Conservation (phyloP, 2,797 vertebrate species). For the Gorsachius magnificus region DNA sequence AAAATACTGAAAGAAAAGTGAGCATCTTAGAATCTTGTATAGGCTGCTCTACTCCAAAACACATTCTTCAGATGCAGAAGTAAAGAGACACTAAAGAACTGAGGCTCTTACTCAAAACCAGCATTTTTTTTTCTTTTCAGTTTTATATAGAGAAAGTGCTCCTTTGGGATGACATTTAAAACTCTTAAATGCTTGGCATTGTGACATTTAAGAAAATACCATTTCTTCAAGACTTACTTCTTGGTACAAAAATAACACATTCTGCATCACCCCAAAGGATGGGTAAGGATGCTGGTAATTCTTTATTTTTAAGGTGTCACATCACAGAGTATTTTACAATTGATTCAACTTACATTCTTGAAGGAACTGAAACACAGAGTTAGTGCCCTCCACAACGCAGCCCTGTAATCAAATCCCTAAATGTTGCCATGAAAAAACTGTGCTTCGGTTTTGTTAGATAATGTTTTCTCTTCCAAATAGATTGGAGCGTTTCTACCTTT, state of each 20-base stretch:
- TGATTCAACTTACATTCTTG: neutral
- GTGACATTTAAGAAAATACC: constrained; percentile 67
- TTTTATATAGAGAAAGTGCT: constrained; percentile 24
- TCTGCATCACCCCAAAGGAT: neutral
- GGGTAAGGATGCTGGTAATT: neutral
- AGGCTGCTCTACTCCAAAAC: neutral
- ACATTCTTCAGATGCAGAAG: neutral
- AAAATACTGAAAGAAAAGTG: neutral
- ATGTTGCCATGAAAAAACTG: neutral
- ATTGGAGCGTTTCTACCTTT: neutral
- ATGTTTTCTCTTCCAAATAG: neutral
- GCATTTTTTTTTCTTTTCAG: neutral
- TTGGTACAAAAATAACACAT: constrained; percentile 10
- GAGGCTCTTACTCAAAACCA: constrained; percentile 1
- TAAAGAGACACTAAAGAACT: neutral
- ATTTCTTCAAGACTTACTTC: constrained; percentile 31
- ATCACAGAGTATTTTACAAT: neutral
- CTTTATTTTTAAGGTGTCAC: neutral
- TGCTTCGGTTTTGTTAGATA: neutral
- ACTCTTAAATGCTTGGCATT: constrained; percentile 47
- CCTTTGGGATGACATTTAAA: constrained; percentile 63
- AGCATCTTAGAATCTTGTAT: neutral
- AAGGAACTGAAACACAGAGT: neutral
- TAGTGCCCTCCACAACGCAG: neutral
- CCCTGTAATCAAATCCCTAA: neutral